These are phyloP conservation scores for Nasonia giraulti DNA, from an alignment of 1,140 invertebrate genomes.

Conservation along the genomic window DNA sequence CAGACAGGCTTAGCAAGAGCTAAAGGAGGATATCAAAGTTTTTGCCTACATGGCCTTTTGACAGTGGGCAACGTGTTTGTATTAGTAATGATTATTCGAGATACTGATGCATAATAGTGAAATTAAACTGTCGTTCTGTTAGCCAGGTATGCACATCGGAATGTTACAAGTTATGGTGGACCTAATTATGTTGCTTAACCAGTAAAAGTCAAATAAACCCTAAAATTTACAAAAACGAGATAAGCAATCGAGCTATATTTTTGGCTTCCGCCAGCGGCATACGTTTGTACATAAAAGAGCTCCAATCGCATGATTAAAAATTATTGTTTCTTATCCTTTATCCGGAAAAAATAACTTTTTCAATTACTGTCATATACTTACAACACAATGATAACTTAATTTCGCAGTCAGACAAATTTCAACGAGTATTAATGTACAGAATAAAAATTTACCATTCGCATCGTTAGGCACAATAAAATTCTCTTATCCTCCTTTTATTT, in stretches of 20 bases:
- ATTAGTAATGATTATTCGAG: slow-evolving; percentile 55
- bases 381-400: slow-evolving; percentile 5
- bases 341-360: background rate
- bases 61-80: slow-evolving; percentile 55
- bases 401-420: background rate
- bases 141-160: slow-evolving; percentile 77
- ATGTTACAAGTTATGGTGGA: slow-evolving; percentile 78
- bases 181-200: slow-evolving; percentile 71
- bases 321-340: background rate
- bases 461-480: background rate
- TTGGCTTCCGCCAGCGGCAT: slow-evolving; percentile 38
- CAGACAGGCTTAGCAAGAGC: slow-evolving; percentile 69
- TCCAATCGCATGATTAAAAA: slow-evolving; percentile 15
- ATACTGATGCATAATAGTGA: slow-evolving; percentile 25
- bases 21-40: slow-evolving; percentile 49
- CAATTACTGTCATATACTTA: slow-evolving; percentile 4
- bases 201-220: slow-evolving; percentile 69
- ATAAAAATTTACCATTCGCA: background rate
- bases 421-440: slow-evolving; percentile 19
- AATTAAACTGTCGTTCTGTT: background rate
- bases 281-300: slow-evolving; percentile 54
- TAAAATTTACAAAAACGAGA: slow-evolving; percentile 46
- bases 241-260: slow-evolving; percentile 55
- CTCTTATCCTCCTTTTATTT: slow-evolving; percentile 54
- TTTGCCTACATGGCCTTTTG: slow-evolving; percentile 52